Evolutionary conservation across 2,888 invertebrate species (phyloP), one percentile per base, ranked within the genome.

Genomic region (Dyspetes luteomarginatus): DNA sequence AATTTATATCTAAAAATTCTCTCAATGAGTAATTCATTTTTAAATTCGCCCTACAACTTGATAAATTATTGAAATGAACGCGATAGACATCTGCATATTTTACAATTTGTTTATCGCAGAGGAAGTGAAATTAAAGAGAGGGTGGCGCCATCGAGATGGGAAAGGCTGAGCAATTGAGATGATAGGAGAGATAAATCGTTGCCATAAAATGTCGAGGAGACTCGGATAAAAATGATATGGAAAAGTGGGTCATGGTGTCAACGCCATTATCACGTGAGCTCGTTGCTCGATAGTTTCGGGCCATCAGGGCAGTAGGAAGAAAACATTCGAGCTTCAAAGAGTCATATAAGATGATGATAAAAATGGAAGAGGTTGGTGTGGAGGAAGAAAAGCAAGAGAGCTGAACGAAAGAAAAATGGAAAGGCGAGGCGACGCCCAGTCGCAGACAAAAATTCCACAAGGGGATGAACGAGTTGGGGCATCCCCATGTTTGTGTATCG

Each of bases 211-310:
- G 78, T 67, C 75, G 60, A 71, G 67, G 56, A 41, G 64, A 52
- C 43, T n/a, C 12, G 56, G 41, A 64, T 24, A 30, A 74, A 60
- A 41, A 60, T 45, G 24, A 12, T n/a, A n/a, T 17, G 7, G 17
- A 67, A 83, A 86, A 86, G 56, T 86, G 73, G 85, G 85, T 85
- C 79, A 87, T 9, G 64, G 82, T 78, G 78, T 72, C 26, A 50
- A 64, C 5, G 48, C 28, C 73, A 36, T 79, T 48, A 75, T 77
- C 78, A 45, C 55, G 28, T 26, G 9, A n/a, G 22, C 60, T 22
- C 28, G 58, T 17, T 71, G 43, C 73, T n/a, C 43, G 48, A 56
- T 12, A 24, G 48, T 81, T 83, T 80, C 76, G 81, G 79, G 26
- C 17, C 65, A 43, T 60, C 50, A 2, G 24, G 3, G 3, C 22